phyloP scores from a whole-genome alignment of 53 echinoderm and acorn worm genomes.

The Luidia sarsii region DNA sequence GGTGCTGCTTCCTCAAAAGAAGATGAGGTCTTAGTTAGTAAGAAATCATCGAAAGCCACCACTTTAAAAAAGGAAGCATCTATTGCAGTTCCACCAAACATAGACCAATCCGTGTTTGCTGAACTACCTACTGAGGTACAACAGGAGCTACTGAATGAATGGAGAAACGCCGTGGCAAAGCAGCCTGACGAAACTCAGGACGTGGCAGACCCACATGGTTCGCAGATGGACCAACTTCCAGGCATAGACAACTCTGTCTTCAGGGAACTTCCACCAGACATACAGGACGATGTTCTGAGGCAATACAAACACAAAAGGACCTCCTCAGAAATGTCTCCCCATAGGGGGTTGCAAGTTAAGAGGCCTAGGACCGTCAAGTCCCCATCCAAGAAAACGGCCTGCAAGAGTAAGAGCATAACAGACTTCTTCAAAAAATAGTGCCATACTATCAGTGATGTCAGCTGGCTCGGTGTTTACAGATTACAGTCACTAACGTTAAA shows the following conservation, averaged over 20 bases:
- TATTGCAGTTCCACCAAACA: conserved; percentile 58
- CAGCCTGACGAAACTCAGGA: not conserved
- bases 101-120: conserved; percentile 75
- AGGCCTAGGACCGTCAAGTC: conserved; percentile 10
- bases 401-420: conserved; percentile 6
- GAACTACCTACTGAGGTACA: conserved; percentile 75
- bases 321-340: not conserved
- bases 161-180: conserved; percentile 43
- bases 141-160: conserved; percentile 67
- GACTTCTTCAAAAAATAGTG: conserved; percentile 22
- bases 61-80: no score
- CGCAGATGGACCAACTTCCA: not conserved
- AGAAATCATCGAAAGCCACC: no score
- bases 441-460: not conserved
- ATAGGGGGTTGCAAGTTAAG: not conserved
- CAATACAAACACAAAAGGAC: conserved; percentile 31
- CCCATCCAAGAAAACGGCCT: not conserved
- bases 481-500: no score
- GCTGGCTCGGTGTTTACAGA: no score
- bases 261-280: conserved; percentile 38
- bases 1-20: no score
- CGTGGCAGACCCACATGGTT: not conserved
- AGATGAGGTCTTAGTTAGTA: no score
- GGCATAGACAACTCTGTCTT: conserved; percentile 52
- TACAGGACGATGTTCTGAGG: conserved; percentile 43